Percentiles rank a stretch among this genome's conserved stretches.
These are phyloP conservation scores for Callyntrura guangdongensis DNA, from an alignment of 2,888 invertebrate genomes.

Conservation along the genomic window DNA sequence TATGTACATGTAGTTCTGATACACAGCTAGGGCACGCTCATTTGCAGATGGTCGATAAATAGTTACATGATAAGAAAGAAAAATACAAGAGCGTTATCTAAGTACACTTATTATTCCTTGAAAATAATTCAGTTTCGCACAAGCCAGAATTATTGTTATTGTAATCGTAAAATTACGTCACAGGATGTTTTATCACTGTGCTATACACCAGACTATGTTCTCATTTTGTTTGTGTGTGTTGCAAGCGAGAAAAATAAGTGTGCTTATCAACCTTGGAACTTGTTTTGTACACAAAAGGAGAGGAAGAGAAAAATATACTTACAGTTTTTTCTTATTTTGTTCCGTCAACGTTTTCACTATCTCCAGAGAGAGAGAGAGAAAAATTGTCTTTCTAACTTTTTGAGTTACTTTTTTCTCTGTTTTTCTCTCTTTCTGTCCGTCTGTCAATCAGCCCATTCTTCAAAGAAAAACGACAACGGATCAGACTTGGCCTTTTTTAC, in stretches of 20 bases:
- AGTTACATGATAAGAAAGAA: not conserved
- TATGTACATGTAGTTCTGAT: not conserved
- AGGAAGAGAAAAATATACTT: not conserved
- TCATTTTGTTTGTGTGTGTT: not conserved
- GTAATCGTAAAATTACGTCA: not conserved
- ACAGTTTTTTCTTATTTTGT: not conserved
- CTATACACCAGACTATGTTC: not conserved
- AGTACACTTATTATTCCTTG: not conserved
- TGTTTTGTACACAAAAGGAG: not conserved
- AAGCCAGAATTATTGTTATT: slow-evolving; percentile 13
- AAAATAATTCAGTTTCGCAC: not conserved
- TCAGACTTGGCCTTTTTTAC: slow-evolving; percentile 49
- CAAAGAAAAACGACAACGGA: slow-evolving; percentile 42
- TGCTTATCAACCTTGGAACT: slow-evolving; percentile 13
- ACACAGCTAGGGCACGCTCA: not conserved
- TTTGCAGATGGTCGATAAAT: not conserved
- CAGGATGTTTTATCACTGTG: not conserved
- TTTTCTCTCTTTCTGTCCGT: not conserved
- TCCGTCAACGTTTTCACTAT: not conserved
- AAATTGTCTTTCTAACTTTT: slow-evolving; percentile 37
- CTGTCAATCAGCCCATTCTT: slow-evolving; percentile 58
- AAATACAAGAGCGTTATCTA: not conserved
- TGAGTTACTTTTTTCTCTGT: slow-evolving; percentile 15
- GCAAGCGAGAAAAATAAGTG: not conserved
- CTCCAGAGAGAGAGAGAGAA: not conserved